Conservation (phyloP, 2,797 vertebrate genomes). For the Oceanodroma leucorhoa region DNA sequence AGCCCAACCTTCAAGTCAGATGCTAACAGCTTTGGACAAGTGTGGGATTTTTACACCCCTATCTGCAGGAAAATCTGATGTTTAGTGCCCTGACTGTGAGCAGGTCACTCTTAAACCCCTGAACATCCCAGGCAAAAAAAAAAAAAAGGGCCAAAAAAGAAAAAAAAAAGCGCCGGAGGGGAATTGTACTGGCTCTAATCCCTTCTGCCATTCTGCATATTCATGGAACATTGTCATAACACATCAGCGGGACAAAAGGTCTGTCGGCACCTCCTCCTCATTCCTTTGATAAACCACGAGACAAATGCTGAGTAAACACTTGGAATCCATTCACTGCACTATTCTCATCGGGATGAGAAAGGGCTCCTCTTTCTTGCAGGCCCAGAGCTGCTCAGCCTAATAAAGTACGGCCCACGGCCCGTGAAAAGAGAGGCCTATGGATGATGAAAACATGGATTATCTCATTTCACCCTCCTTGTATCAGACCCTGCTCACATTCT, state of each 20-base stretch:
- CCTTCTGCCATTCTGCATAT: slow-evolving; percentile 88
- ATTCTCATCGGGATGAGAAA: slow-evolving; percentile 83
- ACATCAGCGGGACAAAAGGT: slow-evolving; percentile 82
- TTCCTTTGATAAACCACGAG: slow-evolving; percentile 78
- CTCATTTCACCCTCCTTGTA: slow-evolving; percentile 86
- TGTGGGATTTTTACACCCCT: slow-evolving; percentile 92
- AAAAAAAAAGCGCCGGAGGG: slow-evolving; percentile 82
- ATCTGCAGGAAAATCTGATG: slow-evolving; percentile 84
- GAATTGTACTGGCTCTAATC: slow-evolving; percentile 91
- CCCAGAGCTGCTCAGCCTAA: slow-evolving; percentile 92
- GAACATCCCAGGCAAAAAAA: slow-evolving; percentile 84
- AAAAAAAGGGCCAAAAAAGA: slow-evolving; percentile 50
- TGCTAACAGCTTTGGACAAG: slow-evolving; percentile 97
- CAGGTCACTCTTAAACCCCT: slow-evolving; percentile 98
- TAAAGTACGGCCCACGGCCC: slow-evolving; percentile 98
- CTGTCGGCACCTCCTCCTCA: slow-evolving; percentile 78
- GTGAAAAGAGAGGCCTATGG: slow-evolving; percentile 90
- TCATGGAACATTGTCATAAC: slow-evolving; percentile 83
- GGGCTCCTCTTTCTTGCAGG: slow-evolving; percentile 90
- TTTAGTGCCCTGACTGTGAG: slow-evolving; percentile 91
- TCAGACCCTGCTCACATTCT: slow-evolving; percentile 80
- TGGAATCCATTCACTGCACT: slow-evolving; percentile 84
- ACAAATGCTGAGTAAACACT: slow-evolving; percentile 94
- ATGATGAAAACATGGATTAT: slow-evolving; percentile 94
- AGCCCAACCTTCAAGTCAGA: slow-evolving; percentile 85